Percentiles rank a stretch among this genome's conserved stretches.
Evolutionary conservation across 1,140 invertebrate genomes (phyloP).

Genomic region (Plectrocnemia conspersa): DNA sequence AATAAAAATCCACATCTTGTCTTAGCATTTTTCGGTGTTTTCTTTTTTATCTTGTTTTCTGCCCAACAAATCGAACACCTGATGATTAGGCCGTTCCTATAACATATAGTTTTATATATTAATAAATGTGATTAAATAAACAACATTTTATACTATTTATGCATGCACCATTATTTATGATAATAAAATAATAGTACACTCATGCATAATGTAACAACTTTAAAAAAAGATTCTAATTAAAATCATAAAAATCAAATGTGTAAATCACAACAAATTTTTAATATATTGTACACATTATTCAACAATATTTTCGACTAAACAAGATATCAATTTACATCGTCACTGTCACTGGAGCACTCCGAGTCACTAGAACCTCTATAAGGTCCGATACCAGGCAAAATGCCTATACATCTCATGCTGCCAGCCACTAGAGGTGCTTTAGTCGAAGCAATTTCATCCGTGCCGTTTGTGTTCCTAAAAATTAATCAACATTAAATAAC

Average conservation of each 20-base stretch:
- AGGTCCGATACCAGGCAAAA: constrained; percentile 56
- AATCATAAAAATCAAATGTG: neutral
- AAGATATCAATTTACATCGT: constrained; percentile 38
- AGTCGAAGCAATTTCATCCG: neutral
- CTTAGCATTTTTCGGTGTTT: constrained; percentile 16
- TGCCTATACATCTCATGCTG: constrained; percentile 53
- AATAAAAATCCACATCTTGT: too few species aligned
- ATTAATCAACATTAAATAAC: neutral
- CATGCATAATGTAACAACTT: neutral
- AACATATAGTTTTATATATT: constrained; percentile 10
- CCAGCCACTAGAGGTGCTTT: neutral
- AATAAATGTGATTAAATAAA: constrained; percentile 4
- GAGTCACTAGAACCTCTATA: constrained; percentile 58
- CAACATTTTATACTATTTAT: neutral
- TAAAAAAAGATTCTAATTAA: neutral
- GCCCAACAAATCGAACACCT: constrained; percentile 49
- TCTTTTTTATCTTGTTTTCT: constrained; percentile 38
- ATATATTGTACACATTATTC: constrained; percentile 1
- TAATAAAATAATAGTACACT: too few species aligned
- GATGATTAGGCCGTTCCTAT: constrained; percentile 29
- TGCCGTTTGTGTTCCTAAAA: neutral
- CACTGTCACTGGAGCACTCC: constrained; percentile 49
- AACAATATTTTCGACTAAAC: constrained; percentile 18
- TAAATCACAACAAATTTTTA: neutral
- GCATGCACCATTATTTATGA: neutral